These are phyloP conservation scores for Oceanodroma leucorhoa DNA, from an alignment of 2,797 vertebrate genomes.

Conservation along the genomic window DNA sequence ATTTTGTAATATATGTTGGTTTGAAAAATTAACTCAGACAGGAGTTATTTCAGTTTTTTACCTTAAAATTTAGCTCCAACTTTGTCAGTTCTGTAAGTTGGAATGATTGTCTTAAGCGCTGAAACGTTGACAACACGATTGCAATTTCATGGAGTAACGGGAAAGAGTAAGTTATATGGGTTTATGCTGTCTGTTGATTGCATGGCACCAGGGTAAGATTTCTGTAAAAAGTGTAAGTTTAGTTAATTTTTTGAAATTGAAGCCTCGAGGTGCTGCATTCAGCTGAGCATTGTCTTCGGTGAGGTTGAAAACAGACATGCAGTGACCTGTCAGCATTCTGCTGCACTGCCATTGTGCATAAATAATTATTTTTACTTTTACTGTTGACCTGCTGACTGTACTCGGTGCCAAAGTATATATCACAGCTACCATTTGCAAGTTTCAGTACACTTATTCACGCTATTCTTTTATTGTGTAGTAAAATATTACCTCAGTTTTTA, in stretches of 20 bases:
- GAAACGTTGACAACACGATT: neutral
- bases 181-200: neutral
- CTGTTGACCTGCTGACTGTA: neutral
- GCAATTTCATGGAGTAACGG: neutral
- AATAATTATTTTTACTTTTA: neutral
- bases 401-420: neutral
- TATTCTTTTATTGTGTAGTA: neutral
- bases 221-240: neutral
- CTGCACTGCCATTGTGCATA: neutral
- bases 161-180: neutral
- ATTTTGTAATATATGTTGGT: neutral
- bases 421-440: neutral
- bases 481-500: neutral
- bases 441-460: neutral
- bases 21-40: neutral
- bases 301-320: neutral
- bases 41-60: neutral
- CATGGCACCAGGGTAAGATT: neutral
- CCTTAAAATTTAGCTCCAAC: neutral
- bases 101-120: neutral
- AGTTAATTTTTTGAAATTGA: neutral
- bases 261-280: neutral
- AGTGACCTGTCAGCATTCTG: neutral
- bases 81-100: neutral
- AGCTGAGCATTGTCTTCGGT: neutral